A percentile compares a stretch with the other conserved stretches of the same genome.
Conservation (phyloP, 2,113 vertebrate species). For the Gadus macrocephalus region DNA sequence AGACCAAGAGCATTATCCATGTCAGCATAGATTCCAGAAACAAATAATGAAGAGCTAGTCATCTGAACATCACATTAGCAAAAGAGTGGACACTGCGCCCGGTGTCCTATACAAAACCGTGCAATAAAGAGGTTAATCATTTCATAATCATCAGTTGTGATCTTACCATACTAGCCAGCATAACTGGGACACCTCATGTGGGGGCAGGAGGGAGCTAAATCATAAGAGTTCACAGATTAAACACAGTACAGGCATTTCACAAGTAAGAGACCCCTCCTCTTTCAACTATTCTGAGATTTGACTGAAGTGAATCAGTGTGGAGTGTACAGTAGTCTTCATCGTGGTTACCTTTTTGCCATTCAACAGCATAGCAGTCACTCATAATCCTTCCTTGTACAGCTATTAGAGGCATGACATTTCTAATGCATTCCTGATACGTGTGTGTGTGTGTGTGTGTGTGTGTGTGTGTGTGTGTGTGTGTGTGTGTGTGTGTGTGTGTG, state of each 20-base stretch:
- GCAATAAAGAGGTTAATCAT: constrained; percentile 36
- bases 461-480: too few species aligned
- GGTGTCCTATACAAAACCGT: constrained; percentile 48
- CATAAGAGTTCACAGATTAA: constrained; percentile 55
- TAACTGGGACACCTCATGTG: constrained; percentile 45
- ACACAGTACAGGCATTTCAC: constrained; percentile 64
- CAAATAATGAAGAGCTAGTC: constrained; percentile 42
- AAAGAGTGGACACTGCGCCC: constrained; percentile 55
- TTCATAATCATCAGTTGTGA: not conserved
- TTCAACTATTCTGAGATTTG: constrained; percentile 42
- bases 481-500: not conserved
- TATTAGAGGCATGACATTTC: constrained; percentile 10
- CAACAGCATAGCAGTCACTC: constrained; percentile 25
- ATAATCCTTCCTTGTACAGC: constrained; percentile 21
- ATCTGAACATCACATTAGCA: constrained; percentile 55
- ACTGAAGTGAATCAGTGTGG: constrained; percentile 36
- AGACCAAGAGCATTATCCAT: constrained; percentile 60
- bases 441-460: too few species aligned
- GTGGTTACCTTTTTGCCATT: constrained; percentile 19
- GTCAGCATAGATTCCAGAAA: constrained; percentile 58
- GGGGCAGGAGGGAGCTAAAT: constrained; percentile 26
- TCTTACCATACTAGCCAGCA: constrained; percentile 42
- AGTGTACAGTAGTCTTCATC: constrained; percentile 52
- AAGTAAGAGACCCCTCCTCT: not conserved
- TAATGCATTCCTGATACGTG: constrained; percentile 1